These are phyloP conservation scores for Allophyes oxyacanthae DNA, from an alignment of 2,888 invertebrate genomes.

Conservation along the genomic window DNA sequence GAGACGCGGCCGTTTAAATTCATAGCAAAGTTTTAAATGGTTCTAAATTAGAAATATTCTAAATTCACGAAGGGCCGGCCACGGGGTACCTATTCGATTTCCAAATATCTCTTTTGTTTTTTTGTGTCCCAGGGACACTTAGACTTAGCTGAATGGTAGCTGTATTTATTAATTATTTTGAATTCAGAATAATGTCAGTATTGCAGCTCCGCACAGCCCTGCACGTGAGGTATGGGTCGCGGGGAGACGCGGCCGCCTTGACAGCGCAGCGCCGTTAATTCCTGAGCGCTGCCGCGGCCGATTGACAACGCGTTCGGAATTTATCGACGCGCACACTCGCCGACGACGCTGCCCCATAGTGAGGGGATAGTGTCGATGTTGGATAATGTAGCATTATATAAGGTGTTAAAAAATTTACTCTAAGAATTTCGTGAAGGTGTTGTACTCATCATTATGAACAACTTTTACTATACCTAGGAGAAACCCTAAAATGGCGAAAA, in stretches of 20 bases:
- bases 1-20: neutral
- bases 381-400: neutral
- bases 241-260: slow-evolving; percentile 77
- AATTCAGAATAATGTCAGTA: slow-evolving; percentile 14
- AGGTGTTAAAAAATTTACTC: too few species aligned
- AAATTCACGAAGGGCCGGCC: too few species aligned
- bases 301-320: slow-evolving; percentile 88
- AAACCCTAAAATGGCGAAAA: too few species aligned
- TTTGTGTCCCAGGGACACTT: too few species aligned
- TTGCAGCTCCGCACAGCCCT: slow-evolving; percentile 41
- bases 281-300: slow-evolving; percentile 84
- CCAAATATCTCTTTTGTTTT: too few species aligned
- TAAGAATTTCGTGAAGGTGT: too few species aligned
- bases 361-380: slow-evolving; percentile 54
- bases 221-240: slow-evolving; percentile 51
- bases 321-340: slow-evolving; percentile 87
- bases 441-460: too few species aligned
- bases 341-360: slow-evolving; percentile 57
- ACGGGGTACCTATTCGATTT: too few species aligned
- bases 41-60: too few species aligned
- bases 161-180: neutral
- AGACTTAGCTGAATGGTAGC: too few species aligned
- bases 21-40: too few species aligned
- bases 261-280: slow-evolving; percentile 86
- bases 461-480: too few species aligned